Base-by-base conservation (phyloP, 2,888 invertebrate genomes). In the Drosophila sordidapex region DNA sequence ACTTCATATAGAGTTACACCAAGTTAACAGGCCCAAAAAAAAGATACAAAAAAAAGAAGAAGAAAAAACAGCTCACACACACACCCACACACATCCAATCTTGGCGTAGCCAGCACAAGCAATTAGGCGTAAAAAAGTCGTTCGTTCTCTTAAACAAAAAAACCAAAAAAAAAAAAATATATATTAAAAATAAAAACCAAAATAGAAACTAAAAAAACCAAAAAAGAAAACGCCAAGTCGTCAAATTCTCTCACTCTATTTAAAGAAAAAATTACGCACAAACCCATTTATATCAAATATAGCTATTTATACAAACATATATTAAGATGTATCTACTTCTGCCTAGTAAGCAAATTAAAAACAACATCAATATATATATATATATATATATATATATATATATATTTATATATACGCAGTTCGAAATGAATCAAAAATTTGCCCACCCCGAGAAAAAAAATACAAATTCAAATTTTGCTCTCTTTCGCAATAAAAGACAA, bases 31-130 rank as follows among this genome's bases (percentile, higher is more conserved):
- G 29, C 43, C 43, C 57, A 35, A 51, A 31, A 38, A 25, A 53
- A 54, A n/a, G 15, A 15, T 18, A 10, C 4, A 2, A 35, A 51
- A 31, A 38, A 53, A 18, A 35, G 5, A 35, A 15, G 18, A 29
- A 38, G n/a, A 36, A 38, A 35, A 11, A 43, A 61, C 66, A 67
- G 61, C 21, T 15, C 15, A 27, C 8, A 15, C 46, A 53, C 33
- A 49, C 43, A 53, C 61, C 40, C 43, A 63, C 66, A 69, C 68
- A 60, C 58, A 74, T 56, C 60, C 75, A 62, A 25, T 63, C 64
- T 85, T 87, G 84, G 90, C 84, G 89, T 84, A 84, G 84, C 84
- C 84, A 89, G 90, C 89, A 89, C 88, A 84, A 89, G 84, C 88
- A 84, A 84, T 84, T 84, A 77, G 81, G 69, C 79, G 61, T 80